Conservation (phyloP, 1,140 invertebrate species). For the Cydia amplana region DNA sequence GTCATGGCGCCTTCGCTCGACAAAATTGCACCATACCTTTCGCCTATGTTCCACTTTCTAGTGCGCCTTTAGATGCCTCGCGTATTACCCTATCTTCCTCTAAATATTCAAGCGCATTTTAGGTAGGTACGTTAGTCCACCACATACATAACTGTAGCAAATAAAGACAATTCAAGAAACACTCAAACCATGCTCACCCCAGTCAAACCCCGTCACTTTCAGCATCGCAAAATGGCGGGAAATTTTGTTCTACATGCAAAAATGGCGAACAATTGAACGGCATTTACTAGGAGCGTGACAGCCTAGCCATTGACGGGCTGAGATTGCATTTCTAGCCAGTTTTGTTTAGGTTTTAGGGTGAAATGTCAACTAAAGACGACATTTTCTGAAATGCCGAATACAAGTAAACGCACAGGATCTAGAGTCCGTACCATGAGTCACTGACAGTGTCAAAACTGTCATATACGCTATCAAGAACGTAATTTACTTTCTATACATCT, state of each 20-base stretch:
- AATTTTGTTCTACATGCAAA: constrained; percentile 76
- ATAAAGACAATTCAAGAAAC: not conserved
- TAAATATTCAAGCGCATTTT: too few relatives aligned
- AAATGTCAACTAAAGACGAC: not conserved
- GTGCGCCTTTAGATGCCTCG: too few relatives aligned
- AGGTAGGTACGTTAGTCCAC: too few relatives aligned
- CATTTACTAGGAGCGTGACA: constrained; percentile 46
- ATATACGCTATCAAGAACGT: too few relatives aligned
- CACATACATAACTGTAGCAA: too few relatives aligned
- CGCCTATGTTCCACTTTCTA: too few relatives aligned
- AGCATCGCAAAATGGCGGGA: constrained; percentile 62
- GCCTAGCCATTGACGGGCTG: constrained; percentile 43
- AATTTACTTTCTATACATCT: too few relatives aligned
- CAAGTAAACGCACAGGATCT: not conserved
- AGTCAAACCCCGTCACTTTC: constrained; percentile 64
- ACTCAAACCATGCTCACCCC: constrained; percentile 47
- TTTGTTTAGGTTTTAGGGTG: not conserved
- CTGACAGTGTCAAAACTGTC: too few relatives aligned
- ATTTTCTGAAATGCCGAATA: not conserved
- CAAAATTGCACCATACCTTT: too few relatives aligned
- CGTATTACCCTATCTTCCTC: too few relatives aligned
- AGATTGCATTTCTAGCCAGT: not conserved
- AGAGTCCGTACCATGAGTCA: too few relatives aligned
- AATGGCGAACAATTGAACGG: constrained; percentile 60
- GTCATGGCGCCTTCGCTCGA: too few relatives aligned